Conservation (phyloP, 2,113 vertebrate species). For the Cromileptes altivelis region DNA sequence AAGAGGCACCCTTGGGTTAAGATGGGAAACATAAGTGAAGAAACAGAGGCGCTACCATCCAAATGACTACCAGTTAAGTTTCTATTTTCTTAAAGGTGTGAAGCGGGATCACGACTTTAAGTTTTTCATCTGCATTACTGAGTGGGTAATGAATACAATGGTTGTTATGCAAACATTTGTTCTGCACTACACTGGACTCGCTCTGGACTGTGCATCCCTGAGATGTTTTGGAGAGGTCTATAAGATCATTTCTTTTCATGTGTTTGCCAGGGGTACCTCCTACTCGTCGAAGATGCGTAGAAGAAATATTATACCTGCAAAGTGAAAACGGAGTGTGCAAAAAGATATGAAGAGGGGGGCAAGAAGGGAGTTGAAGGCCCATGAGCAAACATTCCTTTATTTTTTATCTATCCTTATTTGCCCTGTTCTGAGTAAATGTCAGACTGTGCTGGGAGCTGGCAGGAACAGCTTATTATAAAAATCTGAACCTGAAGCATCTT, state of each 20-base stretch:
- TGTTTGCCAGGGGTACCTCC: slow-evolving; percentile 39
- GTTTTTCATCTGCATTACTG: slow-evolving; percentile 32
- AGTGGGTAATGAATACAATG: slow-evolving; percentile 49
- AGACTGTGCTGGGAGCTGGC: slow-evolving; percentile 52
- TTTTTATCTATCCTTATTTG: slow-evolving; percentile 57
- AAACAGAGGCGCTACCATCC: slow-evolving; percentile 34
- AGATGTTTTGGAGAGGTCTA: slow-evolving; percentile 49
- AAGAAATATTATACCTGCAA: slow-evolving; percentile 55
- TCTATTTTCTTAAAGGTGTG: slow-evolving; percentile 36
- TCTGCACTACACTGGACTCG: slow-evolving; percentile 25
- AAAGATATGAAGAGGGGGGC: slow-evolving; percentile 33
- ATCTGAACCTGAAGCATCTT: slow-evolving; percentile 58
- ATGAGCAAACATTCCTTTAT: slow-evolving; percentile 59
- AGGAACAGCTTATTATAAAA: slow-evolving; percentile 69
- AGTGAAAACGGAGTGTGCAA: slow-evolving; percentile 23
- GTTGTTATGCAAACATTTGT: slow-evolving; percentile 50
- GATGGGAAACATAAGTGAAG: slow-evolving; percentile 38
- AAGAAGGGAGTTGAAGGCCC: slow-evolving; percentile 44
- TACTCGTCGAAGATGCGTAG: slow-evolving; percentile 10
- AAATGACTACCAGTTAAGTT: slow-evolving; percentile 51
- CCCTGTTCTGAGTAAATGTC: slow-evolving; percentile 67
- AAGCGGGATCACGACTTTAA: slow-evolving; percentile 29
- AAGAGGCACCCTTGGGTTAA: slow-evolving; percentile 49
- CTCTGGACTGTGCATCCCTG: slow-evolving; percentile 36
- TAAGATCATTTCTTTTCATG: slow-evolving; percentile 58